These are phyloP conservation scores for Muscicapa adusta DNA, from an alignment of 2,113 vertebrate genomes.

Conservation along the genomic window DNA sequence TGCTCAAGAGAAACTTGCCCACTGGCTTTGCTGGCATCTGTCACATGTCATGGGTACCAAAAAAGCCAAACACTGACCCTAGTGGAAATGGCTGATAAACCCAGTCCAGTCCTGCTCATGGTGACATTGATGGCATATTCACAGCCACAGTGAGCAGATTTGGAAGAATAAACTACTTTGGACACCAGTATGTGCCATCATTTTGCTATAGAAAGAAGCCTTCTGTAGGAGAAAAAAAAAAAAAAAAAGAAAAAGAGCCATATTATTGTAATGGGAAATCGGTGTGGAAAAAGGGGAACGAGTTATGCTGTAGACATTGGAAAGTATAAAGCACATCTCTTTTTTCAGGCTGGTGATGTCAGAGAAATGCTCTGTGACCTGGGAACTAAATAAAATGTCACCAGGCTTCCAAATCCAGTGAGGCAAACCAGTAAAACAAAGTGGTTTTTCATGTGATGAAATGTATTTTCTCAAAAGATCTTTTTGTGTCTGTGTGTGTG, in stretches of 20 bases:
- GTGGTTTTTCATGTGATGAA: not conserved
- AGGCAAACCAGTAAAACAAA: not conserved
- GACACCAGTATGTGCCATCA: not conserved
- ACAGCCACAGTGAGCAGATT: not conserved
- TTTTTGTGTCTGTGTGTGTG: not conserved
- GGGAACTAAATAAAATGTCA: constrained; percentile 24
- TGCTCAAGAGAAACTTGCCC: not conserved
- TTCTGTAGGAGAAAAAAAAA: not conserved
- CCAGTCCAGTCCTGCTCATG: not conserved
- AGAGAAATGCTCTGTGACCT: constrained; percentile 3
- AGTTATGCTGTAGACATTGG: not conserved
- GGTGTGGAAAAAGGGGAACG: not conserved
- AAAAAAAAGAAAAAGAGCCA: no score
- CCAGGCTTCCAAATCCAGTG: not conserved
- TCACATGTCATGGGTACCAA: not conserved
- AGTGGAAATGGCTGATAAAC: not conserved
- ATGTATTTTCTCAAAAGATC: not conserved
- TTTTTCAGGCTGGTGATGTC: not conserved
- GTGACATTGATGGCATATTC: not conserved
- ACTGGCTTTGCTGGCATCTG: not conserved
- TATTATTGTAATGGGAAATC: not conserved
- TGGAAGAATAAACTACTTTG: not conserved
- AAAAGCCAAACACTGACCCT: not conserved
- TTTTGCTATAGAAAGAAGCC: not conserved
- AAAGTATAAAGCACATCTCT: not conserved